Evolutionary conservation across 1,140 invertebrate genomes (phyloP).

Genomic region (Rhynchophorus ferrugineus): DNA sequence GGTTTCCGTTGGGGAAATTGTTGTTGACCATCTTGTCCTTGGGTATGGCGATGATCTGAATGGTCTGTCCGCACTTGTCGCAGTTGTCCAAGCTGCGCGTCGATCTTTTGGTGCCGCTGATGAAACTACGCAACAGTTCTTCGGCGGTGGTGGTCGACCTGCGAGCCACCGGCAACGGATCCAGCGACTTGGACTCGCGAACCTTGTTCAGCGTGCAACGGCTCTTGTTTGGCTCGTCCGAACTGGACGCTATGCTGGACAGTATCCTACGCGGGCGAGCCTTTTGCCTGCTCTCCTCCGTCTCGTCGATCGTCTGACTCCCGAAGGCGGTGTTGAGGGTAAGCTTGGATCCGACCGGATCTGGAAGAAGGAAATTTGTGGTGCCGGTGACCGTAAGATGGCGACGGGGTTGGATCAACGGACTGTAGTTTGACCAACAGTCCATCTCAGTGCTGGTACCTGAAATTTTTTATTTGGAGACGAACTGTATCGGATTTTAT

Average conservation of each 20-base stretch:
- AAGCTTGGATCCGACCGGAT: slow-evolving; percentile 41
- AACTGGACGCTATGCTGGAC: slow-evolving; percentile 48
- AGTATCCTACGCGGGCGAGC: slow-evolving; percentile 39
- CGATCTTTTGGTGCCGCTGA: slow-evolving; percentile 14
- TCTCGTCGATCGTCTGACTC: slow-evolving; percentile 39
- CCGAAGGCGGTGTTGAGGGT: slow-evolving; percentile 44
- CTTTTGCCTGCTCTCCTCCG: slow-evolving; percentile 38
- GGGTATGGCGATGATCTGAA: slow-evolving; percentile 40
- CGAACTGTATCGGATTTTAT: too few species aligned
- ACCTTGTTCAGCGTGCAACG: slow-evolving; percentile 37
- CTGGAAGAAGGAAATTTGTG: slow-evolving; percentile 35
- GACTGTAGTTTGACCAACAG: slow-evolving; percentile 37
- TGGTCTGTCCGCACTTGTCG: slow-evolving; percentile 40
- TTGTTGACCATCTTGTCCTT: slow-evolving; percentile 46
- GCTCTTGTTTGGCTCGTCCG: slow-evolving; percentile 44
- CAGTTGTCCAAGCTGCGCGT: slow-evolving; percentile 37
- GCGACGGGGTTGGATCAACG: slow-evolving; percentile 27
- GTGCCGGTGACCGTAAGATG: slow-evolving; percentile 28
- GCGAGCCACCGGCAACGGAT: slow-evolving; percentile 40
- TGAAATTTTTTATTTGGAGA: slow-evolving; percentile 26
- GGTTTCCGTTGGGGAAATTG: slow-evolving; percentile 50
- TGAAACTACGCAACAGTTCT: slow-evolving; percentile 21
- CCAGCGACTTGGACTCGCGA: slow-evolving; percentile 46
- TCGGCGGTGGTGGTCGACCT: slow-evolving; percentile 12
- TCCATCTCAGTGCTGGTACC: slow-evolving; percentile 39